Evolutionary conservation across 2,888 invertebrate species (phyloP), one percentile per base, ranked within the genome.

Genomic region (Nasonia oneida): DNA sequence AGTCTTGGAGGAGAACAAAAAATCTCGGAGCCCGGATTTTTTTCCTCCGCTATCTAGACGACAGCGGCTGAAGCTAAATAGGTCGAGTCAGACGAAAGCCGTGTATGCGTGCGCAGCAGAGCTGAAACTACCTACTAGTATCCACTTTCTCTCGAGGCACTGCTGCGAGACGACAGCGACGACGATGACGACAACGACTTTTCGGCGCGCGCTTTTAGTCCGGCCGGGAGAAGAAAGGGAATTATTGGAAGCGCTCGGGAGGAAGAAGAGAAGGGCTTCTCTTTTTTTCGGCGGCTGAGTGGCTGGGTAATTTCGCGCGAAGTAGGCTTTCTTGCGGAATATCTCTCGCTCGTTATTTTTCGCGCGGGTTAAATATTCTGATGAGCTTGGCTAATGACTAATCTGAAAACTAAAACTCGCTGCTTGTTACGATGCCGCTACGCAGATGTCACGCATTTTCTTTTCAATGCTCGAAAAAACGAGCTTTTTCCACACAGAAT

Each of bases 71-170:
- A 15, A 42, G 73, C 39, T 73, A 73, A 83, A 61, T 83, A 83
- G 83, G 83, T 83, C 83, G 83, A 71, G 73, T 15, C 73, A 57
- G 39, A 57, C 76, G 76, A 77, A 76, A 83, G 77, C 39, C 67
- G 33, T 23, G 78, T 78, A 39, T 82, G 70, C 77, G 37, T 33
- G 33, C 29, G 67, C 67, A 67, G 15, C 67, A 14, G 67, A 67
- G 67, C 33, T 10, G 33, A 67, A 29, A 67, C 67, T 14, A 33
- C 67, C 67, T 61, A 10, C 23, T 61, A 23, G 61, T 23, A 29
- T 39, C 42, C 53, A 39, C 70, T 14, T 67, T 76, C 23, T 71
- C 67, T 29, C 23, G 53, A 29, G 18, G 57, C 8, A n/a, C 57
- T 61, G 57, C n/a, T n/a, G 10, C 23, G n/a, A 18, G 57, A n/a